Base-by-base conservation (phyloP, 2,113 vertebrate genomes). In the Narcine bancroftii region DNA sequence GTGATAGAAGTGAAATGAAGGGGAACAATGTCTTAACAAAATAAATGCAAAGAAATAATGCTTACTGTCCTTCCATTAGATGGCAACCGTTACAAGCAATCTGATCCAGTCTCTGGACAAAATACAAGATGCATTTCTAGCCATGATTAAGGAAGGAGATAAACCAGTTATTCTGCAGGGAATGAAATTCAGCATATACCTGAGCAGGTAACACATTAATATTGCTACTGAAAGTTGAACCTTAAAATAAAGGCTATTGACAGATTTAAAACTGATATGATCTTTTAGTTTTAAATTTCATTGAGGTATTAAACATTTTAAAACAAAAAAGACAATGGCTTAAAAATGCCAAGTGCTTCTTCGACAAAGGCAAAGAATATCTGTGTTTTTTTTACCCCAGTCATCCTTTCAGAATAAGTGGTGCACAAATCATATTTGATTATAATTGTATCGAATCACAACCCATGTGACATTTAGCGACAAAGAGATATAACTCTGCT, bases 151-250 rank as follows among this genome's bases (percentile, higher is more conserved):
- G 36, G 89, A 94, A 93, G 93, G 93, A 36, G 3, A 21, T 66
- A 73, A 24, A 26, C 1, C 7, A 0, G 0, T 93, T 0, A 7
- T 94, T 29, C 56, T 94, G 15, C 92, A 19, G 65, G 50, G 94
- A 76, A 65, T 92, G 92, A 89, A 92, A 65, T 95, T 95, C 92
- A 94, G 92, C 42, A 24, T 96, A 24, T 95, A 94, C 87, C 91
- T 95, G 75, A 92, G 0, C 92, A 95, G 47, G 96, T 97, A 92
- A 75, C 53, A 33, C 47, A 77, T 76, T 77, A 19, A 39, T 17
- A 83, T 83, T 83, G 29, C 1, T 83, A 83, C 47, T 47, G 10
- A 45, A 10, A 53, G 10, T 83, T 53, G 53, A 53, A 53, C 47
- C 47, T 53, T 83, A 83, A 83, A 83, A 9, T 4, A n/a, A 33